phyloP scores from a whole-genome alignment of 2,888 invertebrate genomes.

The Drosophila siamana region DNA sequence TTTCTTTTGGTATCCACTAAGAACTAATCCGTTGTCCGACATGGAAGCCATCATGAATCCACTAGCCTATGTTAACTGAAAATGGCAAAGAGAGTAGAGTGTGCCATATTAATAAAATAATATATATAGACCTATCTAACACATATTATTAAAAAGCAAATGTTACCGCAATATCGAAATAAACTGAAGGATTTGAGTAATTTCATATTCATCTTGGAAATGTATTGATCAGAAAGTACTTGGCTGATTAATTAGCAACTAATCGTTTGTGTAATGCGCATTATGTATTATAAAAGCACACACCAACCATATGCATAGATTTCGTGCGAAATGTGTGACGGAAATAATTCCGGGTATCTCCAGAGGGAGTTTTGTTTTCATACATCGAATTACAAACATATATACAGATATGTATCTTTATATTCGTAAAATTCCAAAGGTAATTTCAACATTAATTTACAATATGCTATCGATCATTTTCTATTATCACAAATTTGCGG shows the following conservation, averaged over 20 bases:
- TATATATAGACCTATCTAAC: not conserved
- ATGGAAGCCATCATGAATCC: conserved; percentile 61
- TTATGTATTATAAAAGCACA: not conserved
- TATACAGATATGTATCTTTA: not conserved
- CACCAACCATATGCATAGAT: not conserved
- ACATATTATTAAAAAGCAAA: no score
- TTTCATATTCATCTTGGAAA: no score
- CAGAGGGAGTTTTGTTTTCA: not conserved
- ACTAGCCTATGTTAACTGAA: conserved; percentile 38
- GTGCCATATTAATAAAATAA: not conserved
- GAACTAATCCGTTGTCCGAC: conserved; percentile 86
- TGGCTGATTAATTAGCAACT: not conserved
- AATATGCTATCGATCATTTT: not conserved
- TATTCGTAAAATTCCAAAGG: not conserved
- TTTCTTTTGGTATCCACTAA: conserved; percentile 92
- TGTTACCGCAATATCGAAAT: no score
- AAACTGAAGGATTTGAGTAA: no score
- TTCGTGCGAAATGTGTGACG: conserved; percentile 1
- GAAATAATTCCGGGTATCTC: conserved; percentile 1
- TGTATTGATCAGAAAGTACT: not conserved
- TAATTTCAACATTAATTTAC: not conserved
- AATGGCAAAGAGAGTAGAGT: not conserved
- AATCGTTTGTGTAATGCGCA: not conserved
- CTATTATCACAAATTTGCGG: no score
- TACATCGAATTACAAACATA: not conserved